These are phyloP conservation scores for Megalurothrips usitatus DNA, from an alignment of 2,888 invertebrate species.

Conservation along the genomic window DNA sequence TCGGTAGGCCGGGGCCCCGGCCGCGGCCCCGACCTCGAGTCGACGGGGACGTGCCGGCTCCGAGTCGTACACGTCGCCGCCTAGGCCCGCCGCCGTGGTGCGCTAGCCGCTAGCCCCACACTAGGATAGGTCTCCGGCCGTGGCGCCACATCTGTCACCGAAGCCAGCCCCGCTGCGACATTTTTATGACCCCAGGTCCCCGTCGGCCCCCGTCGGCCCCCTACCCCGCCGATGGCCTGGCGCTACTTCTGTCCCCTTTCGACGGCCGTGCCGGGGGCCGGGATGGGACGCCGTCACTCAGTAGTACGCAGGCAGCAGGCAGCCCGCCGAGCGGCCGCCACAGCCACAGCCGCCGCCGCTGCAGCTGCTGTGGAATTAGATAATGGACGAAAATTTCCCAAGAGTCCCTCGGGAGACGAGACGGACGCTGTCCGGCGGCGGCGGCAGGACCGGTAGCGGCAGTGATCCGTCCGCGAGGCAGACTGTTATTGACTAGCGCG, in stretches of 20 bases:
- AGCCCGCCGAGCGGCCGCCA: not conserved
- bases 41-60: not conserved
- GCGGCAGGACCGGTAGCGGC: too few relatives aligned
- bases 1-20: too few relatives aligned
- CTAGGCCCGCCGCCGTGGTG: not conserved
- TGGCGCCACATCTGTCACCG: constrained; percentile 18
- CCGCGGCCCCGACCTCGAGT: too few relatives aligned
- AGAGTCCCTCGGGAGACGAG: not conserved
- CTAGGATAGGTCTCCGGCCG: not conserved
- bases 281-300: too few relatives aligned
- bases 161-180: not conserved
- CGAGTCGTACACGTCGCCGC: not conserved
- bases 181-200: constrained; percentile 2
- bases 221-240: not conserved
- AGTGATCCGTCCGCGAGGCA: too few relatives aligned
- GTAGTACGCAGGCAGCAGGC: too few relatives aligned
- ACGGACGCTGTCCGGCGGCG: too few relatives aligned
- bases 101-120: not conserved
- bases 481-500: too few relatives aligned
- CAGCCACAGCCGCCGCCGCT: not conserved
- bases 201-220: too few relatives aligned
- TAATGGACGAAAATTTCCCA: not conserved
- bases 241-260: constrained; percentile 18
- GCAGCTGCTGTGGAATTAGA: not conserved
- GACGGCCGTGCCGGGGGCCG: too few relatives aligned